These are phyloP conservation scores for Amblyraja radiata DNA, from an alignment of 2,797 vertebrate species.

Conservation along the genomic window DNA sequence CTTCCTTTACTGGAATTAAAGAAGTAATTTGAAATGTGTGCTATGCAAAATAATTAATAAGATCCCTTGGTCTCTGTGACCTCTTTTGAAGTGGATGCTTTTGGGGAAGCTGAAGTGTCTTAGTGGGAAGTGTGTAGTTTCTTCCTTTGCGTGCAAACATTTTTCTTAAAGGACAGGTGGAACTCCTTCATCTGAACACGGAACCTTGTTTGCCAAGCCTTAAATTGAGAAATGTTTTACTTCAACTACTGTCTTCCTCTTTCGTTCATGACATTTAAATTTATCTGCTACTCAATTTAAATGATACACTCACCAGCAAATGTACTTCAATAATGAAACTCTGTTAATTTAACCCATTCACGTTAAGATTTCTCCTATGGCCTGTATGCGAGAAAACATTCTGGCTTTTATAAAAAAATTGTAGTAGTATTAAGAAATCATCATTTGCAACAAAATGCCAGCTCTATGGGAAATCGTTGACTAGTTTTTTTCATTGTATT, in stretches of 20 bases:
- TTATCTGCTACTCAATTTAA: constrained; percentile 29
- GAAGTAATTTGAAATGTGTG: not conserved
- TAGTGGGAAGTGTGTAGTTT: constrained; percentile 30
- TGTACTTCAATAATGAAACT: constrained; percentile 11
- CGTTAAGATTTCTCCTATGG: not conserved
- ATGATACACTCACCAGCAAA: constrained; percentile 19
- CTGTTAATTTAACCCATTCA: constrained; percentile 16
- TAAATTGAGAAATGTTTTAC: constrained; percentile 41
- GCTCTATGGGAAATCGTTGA: not conserved
- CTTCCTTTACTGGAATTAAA: constrained; percentile 7
- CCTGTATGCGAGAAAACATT: not conserved
- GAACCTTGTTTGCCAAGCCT: constrained; percentile 40
- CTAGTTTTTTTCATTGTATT: not conserved
- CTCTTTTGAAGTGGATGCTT: not conserved
- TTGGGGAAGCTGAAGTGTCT: constrained; percentile 23
- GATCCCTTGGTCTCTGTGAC: not conserved
- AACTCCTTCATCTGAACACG: constrained; percentile 44
- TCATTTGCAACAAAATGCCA: not conserved
- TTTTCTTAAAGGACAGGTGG: constrained; percentile 45
- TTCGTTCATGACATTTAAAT: constrained; percentile 40
- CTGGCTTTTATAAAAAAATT: not conserved
- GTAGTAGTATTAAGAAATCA: not conserved
- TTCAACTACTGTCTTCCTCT: constrained; percentile 43
- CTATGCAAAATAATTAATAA: not conserved
- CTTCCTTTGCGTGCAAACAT: constrained; percentile 44